A percentile compares a stretch with the other conserved stretches of the same genome.
phyloP scores from a whole-genome alignment of 2,888 invertebrate genomes.

The Yponomeuta sedellus region DNA sequence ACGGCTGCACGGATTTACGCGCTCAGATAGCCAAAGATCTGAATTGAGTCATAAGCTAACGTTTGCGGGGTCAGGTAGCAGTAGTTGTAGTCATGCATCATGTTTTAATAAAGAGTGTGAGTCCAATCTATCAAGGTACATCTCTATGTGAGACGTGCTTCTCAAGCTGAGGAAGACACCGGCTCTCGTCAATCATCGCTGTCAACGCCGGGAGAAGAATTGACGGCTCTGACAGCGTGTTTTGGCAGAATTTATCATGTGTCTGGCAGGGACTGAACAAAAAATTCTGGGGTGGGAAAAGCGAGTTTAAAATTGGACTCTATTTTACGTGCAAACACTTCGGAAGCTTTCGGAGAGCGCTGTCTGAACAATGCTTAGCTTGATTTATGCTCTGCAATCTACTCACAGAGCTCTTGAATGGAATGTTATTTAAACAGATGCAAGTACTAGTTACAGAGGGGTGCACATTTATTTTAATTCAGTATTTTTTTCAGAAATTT shows the following conservation, averaged over 20 bases:
- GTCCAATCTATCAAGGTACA: no score
- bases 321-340: slow-evolving; percentile 1
- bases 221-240: slow-evolving; percentile 29
- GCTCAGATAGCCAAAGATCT: no score
- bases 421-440: background rate
- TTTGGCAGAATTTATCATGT: slow-evolving; percentile 51
- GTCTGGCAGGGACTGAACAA: slow-evolving; percentile 44
- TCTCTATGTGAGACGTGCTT: no score
- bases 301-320: background rate
- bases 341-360: background rate
- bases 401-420: background rate
- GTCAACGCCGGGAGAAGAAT: slow-evolving; percentile 46
- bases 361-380: background rate
- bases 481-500: no score
- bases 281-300: slow-evolving; percentile 24
- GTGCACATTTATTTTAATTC: no score
- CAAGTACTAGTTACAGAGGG: no score
- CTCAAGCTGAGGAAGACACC: slow-evolving; percentile 27
- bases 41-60: no score
- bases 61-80: no score
- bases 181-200: slow-evolving; percentile 57
- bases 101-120: no score
- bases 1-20: no score
- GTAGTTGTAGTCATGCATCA: no score
- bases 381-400: background rate